Conservation (phyloP, 2,888 invertebrate species). For the Ormyrus thymus region DNA sequence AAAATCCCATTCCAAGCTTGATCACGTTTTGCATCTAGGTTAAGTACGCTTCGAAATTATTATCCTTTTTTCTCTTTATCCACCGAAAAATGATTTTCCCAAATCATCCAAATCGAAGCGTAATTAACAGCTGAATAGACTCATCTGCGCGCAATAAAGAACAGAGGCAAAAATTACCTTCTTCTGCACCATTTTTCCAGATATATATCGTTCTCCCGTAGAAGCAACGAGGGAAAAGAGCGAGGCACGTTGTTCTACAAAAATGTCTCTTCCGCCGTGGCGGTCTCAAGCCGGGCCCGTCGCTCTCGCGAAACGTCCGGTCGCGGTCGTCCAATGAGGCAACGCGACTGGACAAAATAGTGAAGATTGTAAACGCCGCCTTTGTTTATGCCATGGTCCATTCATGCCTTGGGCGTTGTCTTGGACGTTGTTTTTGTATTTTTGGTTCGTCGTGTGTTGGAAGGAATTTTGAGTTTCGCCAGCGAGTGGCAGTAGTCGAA, state of each 20-base stretch:
- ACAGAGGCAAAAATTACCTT: constrained; percentile 45
- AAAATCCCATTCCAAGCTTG: neutral
- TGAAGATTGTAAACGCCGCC: neutral
- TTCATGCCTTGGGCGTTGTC: constrained; percentile 50
- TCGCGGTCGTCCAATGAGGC: neutral
- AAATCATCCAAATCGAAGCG: no score
- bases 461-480: constrained; percentile 4
- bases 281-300: neutral
- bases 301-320: constrained; percentile 26
- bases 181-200: constrained; percentile 55
- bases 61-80: no score
- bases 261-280: constrained; percentile 38
- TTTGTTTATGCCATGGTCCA: neutral
- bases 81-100: no score
- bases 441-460: neutral
- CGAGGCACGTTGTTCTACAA: constrained; percentile 44
- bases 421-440: constrained; percentile 24
- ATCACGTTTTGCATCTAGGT: constrained; percentile 49
- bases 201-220: constrained; percentile 11
- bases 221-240: constrained; percentile 46
- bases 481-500: constrained; percentile 23
- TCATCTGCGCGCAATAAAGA: no score
- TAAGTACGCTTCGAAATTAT: constrained; percentile 7
- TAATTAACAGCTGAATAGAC: no score
- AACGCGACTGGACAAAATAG: constrained; percentile 2